Conservation (phyloP, 2,113 vertebrate species). For the Thalassoma bifasciatum region DNA sequence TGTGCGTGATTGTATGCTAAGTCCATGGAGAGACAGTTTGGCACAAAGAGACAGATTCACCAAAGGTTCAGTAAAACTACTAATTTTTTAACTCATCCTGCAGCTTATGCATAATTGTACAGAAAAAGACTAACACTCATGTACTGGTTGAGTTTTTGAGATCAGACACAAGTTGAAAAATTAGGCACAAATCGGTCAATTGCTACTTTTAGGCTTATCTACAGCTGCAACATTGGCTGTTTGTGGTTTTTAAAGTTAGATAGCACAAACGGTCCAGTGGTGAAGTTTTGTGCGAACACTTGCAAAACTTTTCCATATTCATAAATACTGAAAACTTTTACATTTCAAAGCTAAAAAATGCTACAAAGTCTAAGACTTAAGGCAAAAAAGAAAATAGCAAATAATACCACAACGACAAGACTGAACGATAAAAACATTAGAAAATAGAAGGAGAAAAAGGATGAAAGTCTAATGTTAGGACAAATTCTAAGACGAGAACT, state of each 20-base stretch:
- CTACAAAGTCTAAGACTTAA: constrained; percentile 48
- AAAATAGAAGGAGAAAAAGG: neutral
- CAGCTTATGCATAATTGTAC: neutral
- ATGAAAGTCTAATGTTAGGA: constrained; percentile 3
- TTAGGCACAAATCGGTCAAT: neutral
- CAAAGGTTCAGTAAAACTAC: neutral
- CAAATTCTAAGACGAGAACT: constrained; percentile 22
- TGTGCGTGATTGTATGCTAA: neutral
- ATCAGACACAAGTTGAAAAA: neutral
- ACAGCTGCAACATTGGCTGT: neutral
- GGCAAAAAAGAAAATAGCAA: constrained; percentile 53
- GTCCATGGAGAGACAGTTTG: too few species aligned
- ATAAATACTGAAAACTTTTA: neutral
- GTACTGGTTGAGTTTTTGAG: neutral
- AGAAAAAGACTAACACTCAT: neutral
- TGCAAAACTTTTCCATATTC: neutral
- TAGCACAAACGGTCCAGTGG: neutral
- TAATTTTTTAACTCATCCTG: too few species aligned
- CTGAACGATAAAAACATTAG: constrained; percentile 11
- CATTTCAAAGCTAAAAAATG: neutral
- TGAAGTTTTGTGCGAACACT: neutral
- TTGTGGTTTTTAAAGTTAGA: neutral
- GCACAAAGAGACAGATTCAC: neutral
- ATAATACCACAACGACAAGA: constrained; percentile 4
- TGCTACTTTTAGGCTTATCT: neutral